phyloP scores from a whole-genome alignment of 2,113 vertebrate genomes.

The Calyptommatus sinebrachiatus region DNA sequence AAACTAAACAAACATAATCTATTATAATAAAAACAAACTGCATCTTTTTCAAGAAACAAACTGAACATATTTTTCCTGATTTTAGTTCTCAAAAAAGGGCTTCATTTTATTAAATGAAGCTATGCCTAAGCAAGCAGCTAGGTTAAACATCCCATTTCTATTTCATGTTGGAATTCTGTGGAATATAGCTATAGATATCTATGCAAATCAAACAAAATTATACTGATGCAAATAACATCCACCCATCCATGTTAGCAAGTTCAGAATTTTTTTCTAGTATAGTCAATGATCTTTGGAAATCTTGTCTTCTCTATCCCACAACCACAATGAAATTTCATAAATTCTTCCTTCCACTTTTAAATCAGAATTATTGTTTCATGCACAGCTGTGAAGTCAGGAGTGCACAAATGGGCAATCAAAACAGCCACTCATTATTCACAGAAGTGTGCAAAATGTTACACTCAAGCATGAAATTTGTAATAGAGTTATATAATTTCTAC shows the following conservation, averaged over 20 bases:
- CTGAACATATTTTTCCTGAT: background rate
- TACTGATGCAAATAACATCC: background rate
- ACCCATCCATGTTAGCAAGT: too few relatives aligned
- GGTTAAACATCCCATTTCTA: background rate
- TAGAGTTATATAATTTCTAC: too few relatives aligned
- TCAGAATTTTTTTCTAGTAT: background rate
- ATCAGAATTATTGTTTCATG: background rate
- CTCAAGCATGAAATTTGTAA: too few relatives aligned
- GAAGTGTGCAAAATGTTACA: too few relatives aligned
- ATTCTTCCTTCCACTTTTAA: too few relatives aligned
- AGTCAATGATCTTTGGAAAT: background rate
- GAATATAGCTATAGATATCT: background rate
- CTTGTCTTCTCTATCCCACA: background rate
- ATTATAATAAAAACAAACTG: conserved; percentile 4
- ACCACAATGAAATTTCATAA: too few relatives aligned
- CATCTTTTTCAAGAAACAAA: background rate
- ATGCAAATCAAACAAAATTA: background rate
- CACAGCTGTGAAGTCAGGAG: background rate
- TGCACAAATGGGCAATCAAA: too few relatives aligned
- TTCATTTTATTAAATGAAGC: background rate
- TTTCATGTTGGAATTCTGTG: background rate
- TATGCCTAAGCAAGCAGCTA: background rate
- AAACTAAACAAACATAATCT: background rate
- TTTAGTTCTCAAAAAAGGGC: background rate
- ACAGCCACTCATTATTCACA: too few relatives aligned